Percentiles rank a stretch among this genome's conserved stretches.
Conservation (phyloP, 1,140 invertebrate genomes). For the Drosophila ironensis region DNA sequence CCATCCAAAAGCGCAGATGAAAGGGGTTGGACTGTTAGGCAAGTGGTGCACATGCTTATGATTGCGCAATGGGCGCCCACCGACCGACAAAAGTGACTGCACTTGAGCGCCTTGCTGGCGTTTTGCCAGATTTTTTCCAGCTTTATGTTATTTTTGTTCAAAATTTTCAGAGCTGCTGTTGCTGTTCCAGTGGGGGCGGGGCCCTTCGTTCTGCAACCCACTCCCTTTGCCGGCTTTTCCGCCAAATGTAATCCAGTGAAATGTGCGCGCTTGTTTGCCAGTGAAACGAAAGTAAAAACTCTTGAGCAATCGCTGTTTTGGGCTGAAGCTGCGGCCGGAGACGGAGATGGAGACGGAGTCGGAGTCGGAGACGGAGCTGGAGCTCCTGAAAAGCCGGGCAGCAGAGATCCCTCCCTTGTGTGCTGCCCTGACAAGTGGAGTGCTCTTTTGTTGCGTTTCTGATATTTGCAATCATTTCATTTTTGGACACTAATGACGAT, state of each 20-base stretch:
- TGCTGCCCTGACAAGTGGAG: slow-evolving; percentile 34
- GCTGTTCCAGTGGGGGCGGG: slow-evolving; percentile 22
- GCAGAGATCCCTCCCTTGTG: neutral
- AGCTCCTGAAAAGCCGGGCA: neutral
- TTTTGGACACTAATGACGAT: slow-evolving; percentile 72
- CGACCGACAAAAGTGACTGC: slow-evolving; percentile 38
- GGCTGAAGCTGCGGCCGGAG: too few relatives aligned
- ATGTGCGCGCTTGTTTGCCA: slow-evolving; percentile 38
- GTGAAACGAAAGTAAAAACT: slow-evolving; percentile 71
- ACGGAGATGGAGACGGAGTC: neutral
- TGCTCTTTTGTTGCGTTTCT: slow-evolving; percentile 50
- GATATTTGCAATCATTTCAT: slow-evolving; percentile 73
- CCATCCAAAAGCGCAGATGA: neutral
- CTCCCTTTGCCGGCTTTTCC: neutral
- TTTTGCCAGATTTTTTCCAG: too few relatives aligned
- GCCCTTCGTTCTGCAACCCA: neutral
- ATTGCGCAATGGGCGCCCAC: slow-evolving; percentile 40
- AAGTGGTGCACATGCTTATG: slow-evolving; percentile 29
- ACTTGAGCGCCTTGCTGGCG: neutral
- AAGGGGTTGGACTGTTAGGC: neutral
- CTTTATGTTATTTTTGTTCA: too few relatives aligned
- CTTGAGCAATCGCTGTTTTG: slow-evolving; percentile 3
- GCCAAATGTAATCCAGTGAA: slow-evolving; percentile 48
- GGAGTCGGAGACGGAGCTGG: neutral
- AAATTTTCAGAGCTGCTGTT: too few relatives aligned